phyloP scores from a whole-genome alignment of 1,140 invertebrate species.

The Panonychus citri region DNA sequence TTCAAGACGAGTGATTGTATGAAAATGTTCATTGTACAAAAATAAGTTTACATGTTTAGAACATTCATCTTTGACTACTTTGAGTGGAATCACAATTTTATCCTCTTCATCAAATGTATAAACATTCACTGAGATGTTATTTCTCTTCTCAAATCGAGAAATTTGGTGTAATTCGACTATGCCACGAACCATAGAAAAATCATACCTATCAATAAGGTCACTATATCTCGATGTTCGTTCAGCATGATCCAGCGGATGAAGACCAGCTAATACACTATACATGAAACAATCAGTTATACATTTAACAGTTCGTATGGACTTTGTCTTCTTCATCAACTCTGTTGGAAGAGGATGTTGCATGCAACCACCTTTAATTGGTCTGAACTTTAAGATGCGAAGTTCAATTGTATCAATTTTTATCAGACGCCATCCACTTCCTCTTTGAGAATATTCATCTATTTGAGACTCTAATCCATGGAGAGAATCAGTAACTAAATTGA shows the following conservation, averaged over 20 bases:
- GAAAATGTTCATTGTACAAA: background rate
- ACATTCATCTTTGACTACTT: background rate
- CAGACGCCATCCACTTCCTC: no score
- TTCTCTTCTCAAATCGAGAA: background rate
- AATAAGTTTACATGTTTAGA: conserved; percentile 3
- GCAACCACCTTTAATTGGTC: no score
- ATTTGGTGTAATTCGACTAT: background rate
- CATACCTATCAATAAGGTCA: background rate
- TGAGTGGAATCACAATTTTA: background rate
- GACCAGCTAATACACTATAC: conserved; percentile 3
- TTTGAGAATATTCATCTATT: no score
- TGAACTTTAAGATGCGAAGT: no score
- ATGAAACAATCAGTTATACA: conserved; percentile 3
- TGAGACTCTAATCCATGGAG: no score
- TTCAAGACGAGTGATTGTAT: conserved; percentile 1
- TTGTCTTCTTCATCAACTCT: no score
- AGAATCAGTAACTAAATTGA: no score
- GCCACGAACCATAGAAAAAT: background rate
- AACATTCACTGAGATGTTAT: conserved; percentile 3
- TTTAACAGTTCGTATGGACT: no score
- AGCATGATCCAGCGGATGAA: background rate
- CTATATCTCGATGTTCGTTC: background rate
- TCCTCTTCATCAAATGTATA: background rate
- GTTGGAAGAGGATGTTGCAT: no score
- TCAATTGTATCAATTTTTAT: no score